Conservation (phyloP, 2,113 vertebrate genomes). For the Myocastor coypus region DNA sequence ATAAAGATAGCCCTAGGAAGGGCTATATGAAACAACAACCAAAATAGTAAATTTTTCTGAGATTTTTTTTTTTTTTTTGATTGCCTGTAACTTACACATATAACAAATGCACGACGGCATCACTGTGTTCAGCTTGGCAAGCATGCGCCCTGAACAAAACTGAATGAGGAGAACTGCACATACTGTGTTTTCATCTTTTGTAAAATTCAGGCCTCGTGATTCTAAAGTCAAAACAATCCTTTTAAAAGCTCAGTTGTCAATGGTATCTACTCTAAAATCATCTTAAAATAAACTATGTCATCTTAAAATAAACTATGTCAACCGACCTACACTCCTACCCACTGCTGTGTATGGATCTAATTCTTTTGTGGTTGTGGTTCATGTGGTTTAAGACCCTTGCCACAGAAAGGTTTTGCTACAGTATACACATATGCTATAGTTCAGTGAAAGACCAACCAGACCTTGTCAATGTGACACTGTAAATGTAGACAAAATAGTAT, state of each 20-base stretch:
- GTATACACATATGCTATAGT: not conserved
- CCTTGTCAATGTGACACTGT: not conserved
- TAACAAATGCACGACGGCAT: not conserved
- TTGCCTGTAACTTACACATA: not conserved
- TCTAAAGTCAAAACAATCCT: not conserved
- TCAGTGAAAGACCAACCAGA: not conserved
- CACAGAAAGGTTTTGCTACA: not conserved
- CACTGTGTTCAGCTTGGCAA: no score
- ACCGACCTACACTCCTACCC: not conserved
- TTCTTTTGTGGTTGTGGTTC: not conserved
- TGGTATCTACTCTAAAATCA: not conserved
- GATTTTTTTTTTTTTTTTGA: slow-evolving; percentile 57
- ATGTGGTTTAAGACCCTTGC: not conserved
- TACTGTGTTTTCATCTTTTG: not conserved
- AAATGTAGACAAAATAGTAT: not conserved
- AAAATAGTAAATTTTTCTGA: slow-evolving; percentile 38
- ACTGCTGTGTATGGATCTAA: not conserved
- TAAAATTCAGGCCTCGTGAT: not conserved
- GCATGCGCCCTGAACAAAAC: slow-evolving; percentile 7
- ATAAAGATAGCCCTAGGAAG: no score
- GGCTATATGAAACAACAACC: no score
- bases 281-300: not conserved
- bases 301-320: not conserved
- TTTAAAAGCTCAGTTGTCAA: not conserved
- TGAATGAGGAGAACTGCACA: not conserved